Conservation (phyloP, 2,888 invertebrate genomes). For the Colletes collaris region DNA sequence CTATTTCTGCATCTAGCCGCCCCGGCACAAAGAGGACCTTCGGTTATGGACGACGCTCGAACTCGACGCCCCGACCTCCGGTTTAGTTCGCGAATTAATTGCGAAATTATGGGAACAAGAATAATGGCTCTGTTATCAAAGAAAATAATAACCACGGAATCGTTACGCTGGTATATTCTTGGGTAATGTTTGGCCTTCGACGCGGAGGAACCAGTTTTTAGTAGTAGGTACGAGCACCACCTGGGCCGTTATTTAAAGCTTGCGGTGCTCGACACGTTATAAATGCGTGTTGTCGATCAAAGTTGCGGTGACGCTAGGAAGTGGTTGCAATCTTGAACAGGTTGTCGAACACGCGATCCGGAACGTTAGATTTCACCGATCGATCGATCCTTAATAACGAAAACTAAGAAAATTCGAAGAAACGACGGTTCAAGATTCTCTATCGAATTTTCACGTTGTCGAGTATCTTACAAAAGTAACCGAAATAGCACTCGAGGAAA, state of each 20-base stretch:
- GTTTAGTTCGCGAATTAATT: constrained; percentile 13
- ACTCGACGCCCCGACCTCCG: constrained; percentile 1
- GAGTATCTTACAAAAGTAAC: too few species aligned
- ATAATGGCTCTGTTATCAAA: not conserved
- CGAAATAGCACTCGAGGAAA: too few species aligned
- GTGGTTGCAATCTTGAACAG: too few species aligned
- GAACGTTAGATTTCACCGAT: too few species aligned
- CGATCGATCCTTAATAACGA: too few species aligned
- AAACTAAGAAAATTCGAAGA: too few species aligned
- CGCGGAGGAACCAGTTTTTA: not conserved
- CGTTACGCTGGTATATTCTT: not conserved
- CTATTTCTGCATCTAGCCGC: constrained; percentile 62
- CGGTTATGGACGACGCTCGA: constrained; percentile 42
- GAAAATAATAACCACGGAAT: not conserved
- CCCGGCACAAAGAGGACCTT: constrained; percentile 62
- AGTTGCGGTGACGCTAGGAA: too few species aligned
- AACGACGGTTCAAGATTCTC: too few species aligned
- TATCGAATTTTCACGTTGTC: too few species aligned
- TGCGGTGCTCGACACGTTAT: too few species aligned
- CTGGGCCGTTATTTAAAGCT: not conserved
- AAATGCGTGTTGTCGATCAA: not conserved
- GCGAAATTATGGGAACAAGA: not conserved
- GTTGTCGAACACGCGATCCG: too few species aligned
- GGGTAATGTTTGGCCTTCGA: not conserved
- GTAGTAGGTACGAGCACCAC: not conserved